Conservation (phyloP, 1,140 invertebrate species). For the Pachypeltis micranthus region DNA sequence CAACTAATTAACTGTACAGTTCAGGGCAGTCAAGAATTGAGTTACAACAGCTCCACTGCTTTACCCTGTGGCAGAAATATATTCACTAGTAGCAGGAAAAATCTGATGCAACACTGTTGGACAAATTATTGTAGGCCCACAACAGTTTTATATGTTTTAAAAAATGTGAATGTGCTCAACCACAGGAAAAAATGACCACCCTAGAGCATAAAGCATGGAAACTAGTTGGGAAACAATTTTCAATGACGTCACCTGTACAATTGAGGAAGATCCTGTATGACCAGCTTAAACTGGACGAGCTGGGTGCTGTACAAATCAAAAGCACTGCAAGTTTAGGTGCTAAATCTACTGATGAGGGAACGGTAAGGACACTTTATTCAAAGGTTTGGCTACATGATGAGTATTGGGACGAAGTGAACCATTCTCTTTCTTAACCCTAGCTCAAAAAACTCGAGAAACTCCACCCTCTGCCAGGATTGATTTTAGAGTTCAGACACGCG, state of each 20-base stretch:
- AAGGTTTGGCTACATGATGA: too few species aligned
- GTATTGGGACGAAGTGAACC: too few species aligned
- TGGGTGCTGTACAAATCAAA: conserved; percentile 35
- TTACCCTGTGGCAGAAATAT: too few species aligned
- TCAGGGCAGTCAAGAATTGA: too few species aligned
- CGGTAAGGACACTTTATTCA: conserved; percentile 35
- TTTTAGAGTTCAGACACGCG: conserved; percentile 41
- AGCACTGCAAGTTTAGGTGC: conserved; percentile 37
- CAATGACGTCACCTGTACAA: conserved; percentile 40
- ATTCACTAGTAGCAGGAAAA: too few species aligned
- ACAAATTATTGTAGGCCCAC: too few species aligned
- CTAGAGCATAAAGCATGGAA: conserved; percentile 38
- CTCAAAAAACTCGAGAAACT: conserved; percentile 35
- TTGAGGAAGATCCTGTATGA: conserved; percentile 43
- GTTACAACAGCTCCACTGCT: too few species aligned
- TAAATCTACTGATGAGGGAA: conserved; percentile 44
- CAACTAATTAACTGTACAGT: too few species aligned
- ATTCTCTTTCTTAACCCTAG: too few species aligned
- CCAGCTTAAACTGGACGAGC: conserved; percentile 40
- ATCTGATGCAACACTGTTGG: too few species aligned
- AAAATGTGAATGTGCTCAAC: too few species aligned
- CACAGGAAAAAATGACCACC: conserved; percentile 33
- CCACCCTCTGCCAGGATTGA: conserved; percentile 41
- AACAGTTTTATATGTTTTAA: too few species aligned
- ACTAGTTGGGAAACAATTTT: conserved; percentile 38